phyloP scores from a whole-genome alignment of 23 tunicate species.

The Corella eumyota region DNA sequence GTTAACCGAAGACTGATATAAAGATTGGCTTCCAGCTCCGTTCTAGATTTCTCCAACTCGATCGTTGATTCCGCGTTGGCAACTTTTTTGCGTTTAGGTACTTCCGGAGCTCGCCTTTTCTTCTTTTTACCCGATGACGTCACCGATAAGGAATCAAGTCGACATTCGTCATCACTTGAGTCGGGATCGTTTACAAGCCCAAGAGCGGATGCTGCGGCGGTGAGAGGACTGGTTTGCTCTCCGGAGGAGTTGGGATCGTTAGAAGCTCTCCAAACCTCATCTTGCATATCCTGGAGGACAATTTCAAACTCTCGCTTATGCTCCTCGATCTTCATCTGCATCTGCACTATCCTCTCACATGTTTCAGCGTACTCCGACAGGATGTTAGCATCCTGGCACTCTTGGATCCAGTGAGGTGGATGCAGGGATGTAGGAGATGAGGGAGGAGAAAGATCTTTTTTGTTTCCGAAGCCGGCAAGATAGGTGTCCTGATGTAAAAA shows the following conservation, averaged over 20 bases:
- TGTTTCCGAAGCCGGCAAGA: constrained; percentile 46
- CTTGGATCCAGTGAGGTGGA: constrained; percentile 36
- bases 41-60: constrained; percentile 27
- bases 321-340: constrained; percentile 79
- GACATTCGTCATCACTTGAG: constrained; percentile 50
- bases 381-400: constrained; percentile 26
- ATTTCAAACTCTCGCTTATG: constrained; percentile 48
- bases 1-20: constrained; percentile 46
- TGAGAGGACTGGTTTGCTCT: constrained; percentile 5
- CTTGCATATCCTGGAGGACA: constrained; percentile 59
- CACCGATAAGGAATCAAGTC: constrained; percentile 12
- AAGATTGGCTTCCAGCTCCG: constrained; percentile 68
- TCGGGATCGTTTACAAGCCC: constrained; percentile 43
- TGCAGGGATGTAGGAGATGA: constrained; percentile 2
- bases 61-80: constrained; percentile 10
- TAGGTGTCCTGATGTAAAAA: constrained; percentile 41
- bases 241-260: constrained; percentile 13
- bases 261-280: constrained; percentile 73
- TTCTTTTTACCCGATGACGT: constrained; percentile 6
- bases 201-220: constrained; percentile 48
- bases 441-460: constrained; percentile 1
- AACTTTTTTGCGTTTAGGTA: not conserved
- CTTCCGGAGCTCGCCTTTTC: not conserved
- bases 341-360: constrained; percentile 48
- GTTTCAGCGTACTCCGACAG: constrained; percentile 37